These are phyloP conservation scores for Gastracanthus pulcherrimus DNA, from an alignment of 2,888 invertebrate genomes.

Conservation along the genomic window DNA sequence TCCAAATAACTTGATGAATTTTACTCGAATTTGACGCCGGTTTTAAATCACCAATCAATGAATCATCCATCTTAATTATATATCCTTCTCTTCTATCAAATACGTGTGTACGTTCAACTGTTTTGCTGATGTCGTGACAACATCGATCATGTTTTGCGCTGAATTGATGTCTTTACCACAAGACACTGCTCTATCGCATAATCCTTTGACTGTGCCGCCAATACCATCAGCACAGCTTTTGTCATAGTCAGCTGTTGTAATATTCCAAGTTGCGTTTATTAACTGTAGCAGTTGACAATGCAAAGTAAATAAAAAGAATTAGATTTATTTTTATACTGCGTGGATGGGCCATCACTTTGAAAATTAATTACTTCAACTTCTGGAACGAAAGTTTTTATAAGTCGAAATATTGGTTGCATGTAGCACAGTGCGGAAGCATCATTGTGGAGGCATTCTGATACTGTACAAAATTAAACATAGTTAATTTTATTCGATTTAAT, in stretches of 20 bases:
- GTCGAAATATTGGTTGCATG: not conserved
- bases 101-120: conserved; percentile 6
- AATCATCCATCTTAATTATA: conserved; percentile 11
- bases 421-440: conserved; percentile 19
- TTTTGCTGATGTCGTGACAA: not conserved
- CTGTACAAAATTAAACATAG: conserved; percentile 15
- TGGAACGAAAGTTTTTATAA: conserved; percentile 19
- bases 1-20: conserved; percentile 41
- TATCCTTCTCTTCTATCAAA: conserved; percentile 1
- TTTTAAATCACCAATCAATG: conserved; percentile 16
- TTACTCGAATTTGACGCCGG: conserved; percentile 28
- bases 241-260: conserved; percentile 24
- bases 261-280: conserved; percentile 31
- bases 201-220: conserved; percentile 42
- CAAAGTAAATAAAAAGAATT: conserved; percentile 37
- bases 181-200: conserved; percentile 25
- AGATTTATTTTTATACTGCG: conserved; percentile 36
- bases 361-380: conserved; percentile 34
- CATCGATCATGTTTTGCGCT: conserved; percentile 19
- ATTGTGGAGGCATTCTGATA: conserved; percentile 37
- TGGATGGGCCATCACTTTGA: conserved; percentile 45
- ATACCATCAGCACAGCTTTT: conserved; percentile 37
- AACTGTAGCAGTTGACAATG: conserved; percentile 30
- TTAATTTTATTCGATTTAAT: not conserved
- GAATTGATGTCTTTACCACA: conserved; percentile 17